Conservation (phyloP, 2,888 invertebrate genomes). For the Luperina nickerlii region DNA sequence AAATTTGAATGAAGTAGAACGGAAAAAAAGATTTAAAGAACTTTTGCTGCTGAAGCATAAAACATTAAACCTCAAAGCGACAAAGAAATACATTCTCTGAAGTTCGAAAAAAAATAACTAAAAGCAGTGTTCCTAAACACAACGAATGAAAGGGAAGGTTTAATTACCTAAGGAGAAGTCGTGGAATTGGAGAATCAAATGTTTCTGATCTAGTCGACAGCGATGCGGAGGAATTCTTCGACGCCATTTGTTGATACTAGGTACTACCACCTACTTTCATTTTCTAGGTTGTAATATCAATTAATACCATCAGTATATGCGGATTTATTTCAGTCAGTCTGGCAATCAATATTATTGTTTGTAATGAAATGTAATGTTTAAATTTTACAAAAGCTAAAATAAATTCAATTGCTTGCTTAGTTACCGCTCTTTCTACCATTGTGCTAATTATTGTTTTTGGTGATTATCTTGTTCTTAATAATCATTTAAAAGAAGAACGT, state of each 20-base stretch:
- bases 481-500: neutral
- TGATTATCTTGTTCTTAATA: no score
- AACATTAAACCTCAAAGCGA: neutral
- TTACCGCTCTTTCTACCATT: neutral
- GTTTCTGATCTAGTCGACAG: neutral
- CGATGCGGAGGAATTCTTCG: neutral
- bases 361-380: no score
- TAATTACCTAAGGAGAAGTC: neutral
- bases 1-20: neutral
- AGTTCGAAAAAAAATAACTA: neutral
- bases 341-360: no score
- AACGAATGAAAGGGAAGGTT: neutral
- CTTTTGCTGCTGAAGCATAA: no score
- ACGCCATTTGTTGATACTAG: no score
- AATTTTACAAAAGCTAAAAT: no score
- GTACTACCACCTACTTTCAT: no score
- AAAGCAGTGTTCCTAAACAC: neutral
- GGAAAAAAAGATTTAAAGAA: neutral
- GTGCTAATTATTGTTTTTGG: neutral
- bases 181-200: neutral
- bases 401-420: no score
- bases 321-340: no score
- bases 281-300: no score
- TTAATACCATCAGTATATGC: no score
- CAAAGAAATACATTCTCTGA: neutral